Conservation (phyloP, 2,113 vertebrate genomes). For the Grammomys dolichurus region DNA sequence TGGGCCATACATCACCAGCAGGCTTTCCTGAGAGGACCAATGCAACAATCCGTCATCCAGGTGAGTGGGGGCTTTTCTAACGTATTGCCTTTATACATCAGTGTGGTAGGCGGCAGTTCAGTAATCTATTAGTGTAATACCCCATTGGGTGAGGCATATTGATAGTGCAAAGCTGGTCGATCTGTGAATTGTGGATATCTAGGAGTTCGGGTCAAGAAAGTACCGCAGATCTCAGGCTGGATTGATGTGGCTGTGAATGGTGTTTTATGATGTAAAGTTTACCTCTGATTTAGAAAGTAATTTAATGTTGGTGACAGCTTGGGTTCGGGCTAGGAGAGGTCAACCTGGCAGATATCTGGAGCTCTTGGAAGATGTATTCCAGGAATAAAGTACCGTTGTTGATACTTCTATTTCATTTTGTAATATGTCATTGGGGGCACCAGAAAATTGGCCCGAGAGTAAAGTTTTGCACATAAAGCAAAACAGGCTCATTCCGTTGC, state of each 20-base stretch:
- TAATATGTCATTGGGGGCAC: slow-evolving; percentile 38
- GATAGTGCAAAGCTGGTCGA: neutral
- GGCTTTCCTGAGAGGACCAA: rapidly evolving
- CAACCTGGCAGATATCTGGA: neutral
- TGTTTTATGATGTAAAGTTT: slow-evolving; percentile 64
- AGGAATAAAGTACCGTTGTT: slow-evolving; percentile 62
- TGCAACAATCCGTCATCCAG: neutral
- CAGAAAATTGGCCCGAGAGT: slow-evolving; percentile 43
- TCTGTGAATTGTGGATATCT: slow-evolving; percentile 58
- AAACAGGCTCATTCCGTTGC: slow-evolving; percentile 5
- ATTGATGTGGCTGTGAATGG: slow-evolving; percentile 66
- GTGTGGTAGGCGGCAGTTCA: neutral
- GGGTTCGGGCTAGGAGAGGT: slow-evolving; percentile 50
- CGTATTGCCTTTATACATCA: slow-evolving; percentile 69
- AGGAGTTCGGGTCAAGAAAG: slow-evolving; percentile 65
- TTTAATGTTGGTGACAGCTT: slow-evolving; percentile 46
- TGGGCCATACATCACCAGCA: slow-evolving; percentile 37
- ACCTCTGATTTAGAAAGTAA: slow-evolving; percentile 70
- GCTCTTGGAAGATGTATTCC: slow-evolving; percentile 48
- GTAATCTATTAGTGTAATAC: slow-evolving; percentile 53
- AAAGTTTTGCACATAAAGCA: slow-evolving; percentile 73
- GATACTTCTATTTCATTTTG: slow-evolving; percentile 69
- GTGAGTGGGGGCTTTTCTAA: slow-evolving; percentile 63
- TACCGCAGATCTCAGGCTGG: slow-evolving; percentile 70
- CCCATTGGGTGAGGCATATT: slow-evolving; percentile 31